Conservation (phyloP, 2,797 vertebrate species). For the Ptychadena robeensis region DNA sequence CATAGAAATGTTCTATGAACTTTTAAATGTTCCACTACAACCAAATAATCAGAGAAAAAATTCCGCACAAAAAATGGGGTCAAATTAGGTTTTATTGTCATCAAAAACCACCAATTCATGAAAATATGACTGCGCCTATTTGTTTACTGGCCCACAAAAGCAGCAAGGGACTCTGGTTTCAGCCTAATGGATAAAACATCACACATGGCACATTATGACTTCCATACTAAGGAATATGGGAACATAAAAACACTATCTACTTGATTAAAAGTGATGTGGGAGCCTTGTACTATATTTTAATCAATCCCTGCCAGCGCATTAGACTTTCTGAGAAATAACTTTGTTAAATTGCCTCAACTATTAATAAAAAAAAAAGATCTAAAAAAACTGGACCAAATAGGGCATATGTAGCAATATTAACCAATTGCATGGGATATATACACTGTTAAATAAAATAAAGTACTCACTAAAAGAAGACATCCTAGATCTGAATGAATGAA, state of each 20-base stretch:
- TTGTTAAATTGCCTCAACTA: too few species aligned
- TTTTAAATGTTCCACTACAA: background rate
- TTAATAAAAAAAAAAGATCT: too few species aligned
- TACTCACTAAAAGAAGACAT: too few species aligned
- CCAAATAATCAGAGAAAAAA: slow-evolving; percentile 13
- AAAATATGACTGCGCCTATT: slow-evolving; percentile 23
- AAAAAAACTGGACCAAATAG: too few species aligned
- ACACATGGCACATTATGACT: slow-evolving; percentile 50
- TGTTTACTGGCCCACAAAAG: slow-evolving; percentile 32
- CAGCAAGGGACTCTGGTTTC: slow-evolving; percentile 52
- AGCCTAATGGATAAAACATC: slow-evolving; percentile 59
- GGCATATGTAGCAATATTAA: too few species aligned
- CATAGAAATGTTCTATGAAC: too few species aligned
- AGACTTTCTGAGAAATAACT: too few species aligned
- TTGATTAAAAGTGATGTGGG: slow-evolving; percentile 48
- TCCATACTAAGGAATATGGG: slow-evolving; percentile 39
- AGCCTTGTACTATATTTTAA: slow-evolving; percentile 43
- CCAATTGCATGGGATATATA: too few species aligned
- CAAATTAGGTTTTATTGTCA: slow-evolving; percentile 47
- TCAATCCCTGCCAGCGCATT: slow-evolving; percentile 16
- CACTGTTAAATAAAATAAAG: too few species aligned
- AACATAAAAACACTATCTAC: slow-evolving; percentile 27
- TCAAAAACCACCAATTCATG: slow-evolving; percentile 33
- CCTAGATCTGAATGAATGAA: too few species aligned
- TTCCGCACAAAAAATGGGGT: slow-evolving; percentile 14